Conservation (phyloP, 1,140 invertebrate genomes). For the Eurosta solidaginis region DNA sequence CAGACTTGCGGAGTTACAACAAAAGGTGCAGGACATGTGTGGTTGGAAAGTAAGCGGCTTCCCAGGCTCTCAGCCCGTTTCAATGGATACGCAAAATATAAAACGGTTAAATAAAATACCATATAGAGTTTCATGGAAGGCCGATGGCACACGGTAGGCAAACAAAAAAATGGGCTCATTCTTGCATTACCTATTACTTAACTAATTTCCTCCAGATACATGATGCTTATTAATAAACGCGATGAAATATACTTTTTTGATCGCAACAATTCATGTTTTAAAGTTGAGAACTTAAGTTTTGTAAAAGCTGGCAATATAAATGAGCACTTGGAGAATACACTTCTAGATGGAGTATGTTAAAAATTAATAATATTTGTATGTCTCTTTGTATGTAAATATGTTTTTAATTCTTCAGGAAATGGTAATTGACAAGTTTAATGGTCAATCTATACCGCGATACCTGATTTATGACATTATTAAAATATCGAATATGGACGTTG, state of each 20-base stretch:
- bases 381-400: conserved; percentile 26
- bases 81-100: conserved; percentile 89
- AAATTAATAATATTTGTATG: background rate
- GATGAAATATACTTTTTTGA: conserved; percentile 92
- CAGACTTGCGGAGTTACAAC: conserved; percentile 72
- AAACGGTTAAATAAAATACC: conserved; percentile 75
- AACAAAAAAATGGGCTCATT: no score
- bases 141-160: conserved; percentile 87
- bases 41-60: conserved; percentile 81
- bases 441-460: conserved; percentile 79
- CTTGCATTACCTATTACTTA: no score
- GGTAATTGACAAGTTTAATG: conserved; percentile 87
- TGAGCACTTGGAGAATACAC: conserved; percentile 77
- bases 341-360: conserved; percentile 86
- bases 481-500: conserved; percentile 80
- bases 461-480: conserved; percentile 95
- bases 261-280: conserved; percentile 93
- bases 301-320: conserved; percentile 73
- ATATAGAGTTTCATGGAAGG: conserved; percentile 98
- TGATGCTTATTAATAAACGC: conserved; percentile 91
- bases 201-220: no score
- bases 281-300: conserved; percentile 81
- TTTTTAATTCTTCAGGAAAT: conserved; percentile 71
- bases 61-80: conserved; percentile 95
- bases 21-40: conserved; percentile 80